Base-by-base conservation (phyloP, 1,140 invertebrate genomes). In the Homarus americanus region DNA sequence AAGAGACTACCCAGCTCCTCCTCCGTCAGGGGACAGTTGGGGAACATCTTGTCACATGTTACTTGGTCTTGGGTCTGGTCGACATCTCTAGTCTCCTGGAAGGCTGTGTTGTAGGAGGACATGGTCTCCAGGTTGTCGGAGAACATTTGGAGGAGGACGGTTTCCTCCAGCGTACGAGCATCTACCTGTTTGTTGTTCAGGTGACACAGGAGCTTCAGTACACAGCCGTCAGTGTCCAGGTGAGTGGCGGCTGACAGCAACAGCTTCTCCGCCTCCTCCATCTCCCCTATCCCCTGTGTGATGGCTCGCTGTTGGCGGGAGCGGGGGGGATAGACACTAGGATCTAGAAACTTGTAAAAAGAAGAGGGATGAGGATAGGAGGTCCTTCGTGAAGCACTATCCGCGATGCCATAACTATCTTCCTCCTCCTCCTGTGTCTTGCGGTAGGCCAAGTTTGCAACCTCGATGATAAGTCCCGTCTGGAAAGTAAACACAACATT, bases 161-260 rank as follows among this genome's bases (percentile, higher is more conserved):
- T 38, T 38, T 87, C 85, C 20, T 80, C 44, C 9, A 20, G 53
- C 2, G 75, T 34, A 49, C 58, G 53, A 32, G 7, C 34, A 7
- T 38, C 2, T 34, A 4, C 28, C 41, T 90, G 79, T 69, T 89
- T 90, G 79, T 66, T 38, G 66, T 90, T 34, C 66, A 90, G 41
- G 69, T 58, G 79, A 32, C 87, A 90, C 38, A 90, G 40, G 1
- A 90, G 49, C 80, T 87, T 87, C 49, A 87, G 73, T 38, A 79
- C 49, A 28, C 85, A 87, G 49, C 85, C 75, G 36, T 41, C 38
- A 36, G 75, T 49, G 75, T 87, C 85, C 75, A 87, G 49, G 28
- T 87, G 75, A 1, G 34, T n/a, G 24, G 58, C 75, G 1, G 75
- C 10, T 2, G 85, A 34, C 53, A 87, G 49, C 34, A 87, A 20